A percentile compares a stretch with the other conserved stretches of the same genome.
phyloP scores from a whole-genome alignment of 92 coral and sea anemone species.

The Heliopora coerulea region DNA sequence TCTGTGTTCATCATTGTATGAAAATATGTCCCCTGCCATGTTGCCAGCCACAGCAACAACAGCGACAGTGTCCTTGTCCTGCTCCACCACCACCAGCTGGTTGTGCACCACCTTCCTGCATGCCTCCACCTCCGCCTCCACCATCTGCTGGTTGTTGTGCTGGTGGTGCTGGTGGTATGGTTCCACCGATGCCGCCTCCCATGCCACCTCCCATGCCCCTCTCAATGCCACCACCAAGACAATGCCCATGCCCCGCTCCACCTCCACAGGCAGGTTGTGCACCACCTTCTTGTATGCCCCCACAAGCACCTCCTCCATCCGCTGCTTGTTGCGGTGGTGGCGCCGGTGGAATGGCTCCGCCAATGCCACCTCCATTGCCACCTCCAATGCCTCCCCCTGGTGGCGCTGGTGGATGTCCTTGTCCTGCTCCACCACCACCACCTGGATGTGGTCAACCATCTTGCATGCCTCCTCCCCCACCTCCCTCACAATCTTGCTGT shows the following conservation, averaged over 20 bases:
- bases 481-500: constrained; percentile 43
- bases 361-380: constrained; percentile 26
- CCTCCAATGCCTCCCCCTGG: constrained; percentile 1
- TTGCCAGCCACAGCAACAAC: constrained; percentile 66
- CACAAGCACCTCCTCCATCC: constrained; percentile 52
- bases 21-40: constrained; percentile 88
- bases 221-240: constrained; percentile 42
- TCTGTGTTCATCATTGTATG: constrained; percentile 95
- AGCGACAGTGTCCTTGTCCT: constrained; percentile 18
- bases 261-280: constrained; percentile 57
- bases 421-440: constrained; percentile 55
- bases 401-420: constrained; percentile 44
- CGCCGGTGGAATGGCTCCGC: constrained; percentile 14
- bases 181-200: constrained; percentile 57
- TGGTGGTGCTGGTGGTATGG: constrained; percentile 23
- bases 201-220: constrained; percentile 60
- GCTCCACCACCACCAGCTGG: constrained; percentile 54
- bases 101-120: constrained; percentile 45
- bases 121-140: constrained; percentile 47
- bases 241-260: constrained; percentile 44
- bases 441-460: constrained; percentile 46
- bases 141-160: constrained; percentile 29
- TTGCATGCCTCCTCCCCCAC: constrained; percentile 55
- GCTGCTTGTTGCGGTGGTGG: constrained; percentile 37
- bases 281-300: constrained; percentile 48